These are phyloP conservation scores for Arizona elegans DNA, from an alignment of 2,113 vertebrate species.

Conservation along the genomic window DNA sequence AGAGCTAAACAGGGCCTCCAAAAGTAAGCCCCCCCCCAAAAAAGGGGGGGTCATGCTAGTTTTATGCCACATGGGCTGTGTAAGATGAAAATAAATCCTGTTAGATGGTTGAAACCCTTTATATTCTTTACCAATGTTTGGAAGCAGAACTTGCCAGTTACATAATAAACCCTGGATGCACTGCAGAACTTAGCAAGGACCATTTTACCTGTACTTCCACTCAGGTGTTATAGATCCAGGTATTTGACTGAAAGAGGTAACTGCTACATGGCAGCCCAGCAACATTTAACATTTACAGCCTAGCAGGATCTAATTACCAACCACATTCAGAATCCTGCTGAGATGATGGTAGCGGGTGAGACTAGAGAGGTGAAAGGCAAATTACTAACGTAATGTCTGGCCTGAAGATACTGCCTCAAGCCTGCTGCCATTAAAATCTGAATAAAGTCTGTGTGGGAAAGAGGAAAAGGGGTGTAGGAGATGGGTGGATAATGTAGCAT, in stretches of 20 bases:
- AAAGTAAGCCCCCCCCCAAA: slow-evolving; percentile 57
- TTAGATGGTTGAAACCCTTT: slow-evolving; percentile 34
- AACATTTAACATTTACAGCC: background rate
- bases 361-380: background rate
- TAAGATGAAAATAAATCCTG: slow-evolving; percentile 43
- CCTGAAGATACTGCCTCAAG: slow-evolving; percentile 5
- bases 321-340: background rate
- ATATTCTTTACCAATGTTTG: slow-evolving; percentile 34
- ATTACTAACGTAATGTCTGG: background rate
- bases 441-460: slow-evolving; percentile 14
- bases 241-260: slow-evolving; percentile 9
- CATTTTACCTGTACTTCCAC: slow-evolving; percentile 1
- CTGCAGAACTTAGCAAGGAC: background rate
- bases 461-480: slow-evolving; percentile 31
- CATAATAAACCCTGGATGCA: background rate
- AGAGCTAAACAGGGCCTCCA: slow-evolving; percentile 57
- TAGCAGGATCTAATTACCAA: background rate
- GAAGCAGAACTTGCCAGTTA: slow-evolving; percentile 8
- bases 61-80: slow-evolving; percentile 42
- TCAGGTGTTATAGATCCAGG: background rate
- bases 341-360: background rate
- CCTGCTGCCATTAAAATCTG: slow-evolving; percentile 19
- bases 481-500: slow-evolving; percentile 1
- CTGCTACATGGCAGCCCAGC: background rate
- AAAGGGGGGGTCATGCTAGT: slow-evolving; percentile 30